These are phyloP conservation scores for Euzophera pinguis DNA, from an alignment of 2,888 invertebrate species.

Conservation along the genomic window DNA sequence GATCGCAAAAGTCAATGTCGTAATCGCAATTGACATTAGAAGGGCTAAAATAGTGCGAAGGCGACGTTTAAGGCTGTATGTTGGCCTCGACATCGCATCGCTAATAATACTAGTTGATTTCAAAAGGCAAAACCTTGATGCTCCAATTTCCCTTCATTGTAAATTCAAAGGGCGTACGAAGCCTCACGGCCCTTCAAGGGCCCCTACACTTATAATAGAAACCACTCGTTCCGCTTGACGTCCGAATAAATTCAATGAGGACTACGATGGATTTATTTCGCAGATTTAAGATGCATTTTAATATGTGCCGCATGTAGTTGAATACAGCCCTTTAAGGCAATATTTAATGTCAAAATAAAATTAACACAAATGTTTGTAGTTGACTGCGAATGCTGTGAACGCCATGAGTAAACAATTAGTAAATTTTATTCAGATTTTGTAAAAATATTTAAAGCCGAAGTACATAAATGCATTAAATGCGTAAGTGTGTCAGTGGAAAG, in stretches of 20 bases:
- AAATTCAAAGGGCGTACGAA: slow-evolving; percentile 71
- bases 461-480: slow-evolving; percentile 24
- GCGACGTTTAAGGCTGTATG: slow-evolving; percentile 65
- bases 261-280: slow-evolving; percentile 20
- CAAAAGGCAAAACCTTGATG: slow-evolving; percentile 74
- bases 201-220: slow-evolving; percentile 44
- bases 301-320: background rate
- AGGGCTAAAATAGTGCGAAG: slow-evolving; percentile 70
- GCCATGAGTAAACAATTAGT: no score
- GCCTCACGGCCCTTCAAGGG: slow-evolving; percentile 67
- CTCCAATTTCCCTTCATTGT: slow-evolving; percentile 77
- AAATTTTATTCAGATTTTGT: no score
- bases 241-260: slow-evolving; percentile 2
- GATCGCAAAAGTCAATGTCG: slow-evolving; percentile 68
- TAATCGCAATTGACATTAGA: slow-evolving; percentile 64
- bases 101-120: slow-evolving; percentile 64
- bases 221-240: slow-evolving; percentile 20
- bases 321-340: no score
- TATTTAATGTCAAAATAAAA: no score
- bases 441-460: no score
- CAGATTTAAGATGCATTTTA: background rate
- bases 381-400: no score
- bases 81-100: slow-evolving; percentile 61
- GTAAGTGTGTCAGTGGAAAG: slow-evolving; percentile 76
- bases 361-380: no score